Conservation (phyloP, 37 sponge, comb jelly and placozoan species). For the Spongilla lacustris region DNA sequence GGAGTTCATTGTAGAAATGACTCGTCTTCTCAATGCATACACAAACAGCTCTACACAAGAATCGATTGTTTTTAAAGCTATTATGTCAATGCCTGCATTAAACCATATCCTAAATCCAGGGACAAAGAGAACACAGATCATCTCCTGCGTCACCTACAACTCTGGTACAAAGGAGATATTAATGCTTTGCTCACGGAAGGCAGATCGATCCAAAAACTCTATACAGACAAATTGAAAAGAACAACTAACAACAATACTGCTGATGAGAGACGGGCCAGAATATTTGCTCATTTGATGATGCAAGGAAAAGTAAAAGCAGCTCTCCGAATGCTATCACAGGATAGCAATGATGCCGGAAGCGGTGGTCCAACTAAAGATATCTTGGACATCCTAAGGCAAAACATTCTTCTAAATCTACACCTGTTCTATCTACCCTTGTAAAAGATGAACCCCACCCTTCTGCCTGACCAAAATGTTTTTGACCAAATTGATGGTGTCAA, state of each 20-base stretch:
- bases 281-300: constrained; percentile 31
- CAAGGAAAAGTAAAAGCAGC: constrained; percentile 23
- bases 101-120: constrained; percentile 3
- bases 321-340: not conserved
- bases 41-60: constrained; percentile 8
- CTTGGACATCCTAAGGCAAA: constrained; percentile 8
- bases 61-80: constrained; percentile 5
- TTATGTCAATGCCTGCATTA: constrained; percentile 10
- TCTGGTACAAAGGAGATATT: constrained; percentile 38
- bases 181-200: constrained; percentile 20
- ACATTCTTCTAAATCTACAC: constrained; percentile 29
- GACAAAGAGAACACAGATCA: not conserved
- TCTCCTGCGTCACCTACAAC: constrained; percentile 32
- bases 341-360: not conserved
- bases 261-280: constrained; percentile 9
- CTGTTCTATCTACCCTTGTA: not conserved
- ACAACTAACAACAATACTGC: not conserved
- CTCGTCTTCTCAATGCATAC: constrained; percentile 8
- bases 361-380: constrained; percentile 5
- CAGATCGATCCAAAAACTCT: constrained; percentile 13
- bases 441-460: not conserved
- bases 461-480: constrained; percentile 28
- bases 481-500: constrained; percentile 41
- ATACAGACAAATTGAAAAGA: not conserved
- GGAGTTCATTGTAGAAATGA: constrained; percentile 1